Evolutionary conservation across 2,888 invertebrate species (phyloP), one percentile per base, ranked within the genome.

Genomic region (Lobophora halterata): DNA sequence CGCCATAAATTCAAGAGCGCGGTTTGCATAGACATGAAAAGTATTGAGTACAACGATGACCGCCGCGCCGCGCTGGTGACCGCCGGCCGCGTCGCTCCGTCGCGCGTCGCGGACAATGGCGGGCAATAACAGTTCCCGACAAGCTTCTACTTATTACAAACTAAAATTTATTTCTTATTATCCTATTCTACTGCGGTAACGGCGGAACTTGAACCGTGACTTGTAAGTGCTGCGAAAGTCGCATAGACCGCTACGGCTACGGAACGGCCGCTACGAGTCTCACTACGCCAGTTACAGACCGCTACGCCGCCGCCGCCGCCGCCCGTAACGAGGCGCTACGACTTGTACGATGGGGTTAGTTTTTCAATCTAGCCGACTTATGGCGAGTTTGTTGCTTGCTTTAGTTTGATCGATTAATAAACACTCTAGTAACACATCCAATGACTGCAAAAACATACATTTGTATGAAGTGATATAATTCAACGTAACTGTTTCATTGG

Each of bases 131-230:
- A 9, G 16, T 28, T 23, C 12, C 19, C 7, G 10, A 30, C 37
- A n/a, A 14, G 25, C 30, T 37, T 6, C 24, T 25, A 37, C 14
- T 19, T 37, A 26, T 36, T 29, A n/a, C n/a, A n/a, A n/a, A n/a
- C n/a, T n/a, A n/a, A n/a, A n/a, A n/a, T n/a, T n/a, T n/a, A n/a
- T n/a, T 19, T 30, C 30, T 30, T 30, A 25, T 28, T 26, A 20
- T 20, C n/a, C 17, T 11, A 10, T 8, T n/a, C 30, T 20, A 13
- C 24, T 6, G 5, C n/a, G 23, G 10, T 25, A 14, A 19, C 24
- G 18, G 5, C 9, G 9, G n/a, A 20, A 25, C 2, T 37, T 20
- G 37, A 18, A 19, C 24, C 2, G 17, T 9, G 13, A 4, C 33
- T 12, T 17, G 6, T 17, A 17, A 5, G 17, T 5, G 17, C 17